Evolutionary conservation across 1,140 invertebrate genomes (phyloP).

Genomic region (Aphaenogaster rudis): DNA sequence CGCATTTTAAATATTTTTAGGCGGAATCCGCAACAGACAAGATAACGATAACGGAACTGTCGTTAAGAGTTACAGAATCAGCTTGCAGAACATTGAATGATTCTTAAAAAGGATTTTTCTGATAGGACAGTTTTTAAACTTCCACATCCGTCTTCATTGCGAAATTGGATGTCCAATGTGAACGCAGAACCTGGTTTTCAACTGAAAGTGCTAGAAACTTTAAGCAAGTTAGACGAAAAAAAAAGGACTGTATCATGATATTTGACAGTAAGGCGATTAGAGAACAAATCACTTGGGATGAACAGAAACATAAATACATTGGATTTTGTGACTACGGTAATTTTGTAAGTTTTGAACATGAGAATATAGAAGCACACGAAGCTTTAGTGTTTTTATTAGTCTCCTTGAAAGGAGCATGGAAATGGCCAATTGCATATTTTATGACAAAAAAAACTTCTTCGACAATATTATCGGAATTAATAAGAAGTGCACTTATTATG

Average conservation of each 20-base stretch:
- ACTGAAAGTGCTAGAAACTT: neutral
- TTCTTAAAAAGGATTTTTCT: neutral
- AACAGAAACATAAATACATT: neutral
- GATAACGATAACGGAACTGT: no score
- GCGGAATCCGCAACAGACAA: no score
- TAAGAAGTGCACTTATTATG: neutral
- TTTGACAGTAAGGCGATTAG: neutral
- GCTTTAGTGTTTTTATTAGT: slow-evolving; percentile 8
- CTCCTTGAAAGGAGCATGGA: slow-evolving; percentile 6
- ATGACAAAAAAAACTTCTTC: neutral
- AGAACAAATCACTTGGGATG: neutral
- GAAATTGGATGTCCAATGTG: slow-evolving; percentile 4
- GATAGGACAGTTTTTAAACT: neutral
- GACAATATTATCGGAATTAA: slow-evolving; percentile 1
- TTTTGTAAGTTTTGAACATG: neutral
- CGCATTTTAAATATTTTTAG: no score
- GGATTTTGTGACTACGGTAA: slow-evolving; percentile 19
- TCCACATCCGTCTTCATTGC: neutral
- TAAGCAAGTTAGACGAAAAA: neutral
- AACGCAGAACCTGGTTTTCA: neutral
- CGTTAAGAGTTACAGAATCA: no score
- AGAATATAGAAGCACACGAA: neutral
- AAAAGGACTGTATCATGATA: neutral
- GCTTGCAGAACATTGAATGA: no score
- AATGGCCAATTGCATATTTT: slow-evolving; percentile 29